Conservation (phyloP, 2,797 vertebrate genomes). For the Sebastes flavidus region DNA sequence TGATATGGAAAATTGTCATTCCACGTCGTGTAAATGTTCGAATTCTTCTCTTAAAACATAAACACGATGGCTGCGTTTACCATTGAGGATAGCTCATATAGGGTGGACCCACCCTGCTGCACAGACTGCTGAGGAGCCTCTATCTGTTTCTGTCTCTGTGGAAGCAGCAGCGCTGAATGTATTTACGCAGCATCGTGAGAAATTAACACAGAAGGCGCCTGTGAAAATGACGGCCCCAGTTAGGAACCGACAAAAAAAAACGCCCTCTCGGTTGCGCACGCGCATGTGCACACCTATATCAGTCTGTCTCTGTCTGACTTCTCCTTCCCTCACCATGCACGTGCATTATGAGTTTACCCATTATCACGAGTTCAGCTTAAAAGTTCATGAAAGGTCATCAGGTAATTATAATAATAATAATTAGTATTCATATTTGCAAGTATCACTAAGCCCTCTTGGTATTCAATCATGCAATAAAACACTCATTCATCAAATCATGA, state of each 20-base stretch:
- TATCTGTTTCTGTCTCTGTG: constrained; percentile 30
- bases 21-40: background rate
- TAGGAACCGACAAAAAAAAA: background rate
- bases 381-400: constrained; percentile 1
- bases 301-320: background rate
- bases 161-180: constrained; percentile 57
- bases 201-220: constrained; percentile 57
- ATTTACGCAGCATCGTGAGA: constrained; percentile 65
- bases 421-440: constrained; percentile 1
- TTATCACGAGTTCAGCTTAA: background rate
- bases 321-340: background rate
- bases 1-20: background rate
- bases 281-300: background rate
- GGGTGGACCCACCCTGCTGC: background rate
- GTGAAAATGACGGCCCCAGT: constrained; percentile 39
- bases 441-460: background rate
- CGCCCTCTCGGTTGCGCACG: background rate
- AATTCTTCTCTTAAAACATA: background rate
- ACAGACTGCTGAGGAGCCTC: constrained; percentile 13
- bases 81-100: background rate
- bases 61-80: background rate
- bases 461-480: constrained; percentile 27
- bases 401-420: constrained; percentile 5
- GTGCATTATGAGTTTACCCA: background rate
- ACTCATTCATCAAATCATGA: constrained; percentile 26